A percentile compares a stretch with the other conserved stretches of the same genome.
phyloP scores from a whole-genome alignment of 2,797 vertebrate genomes.

The Gephyroberyx darwinii region DNA sequence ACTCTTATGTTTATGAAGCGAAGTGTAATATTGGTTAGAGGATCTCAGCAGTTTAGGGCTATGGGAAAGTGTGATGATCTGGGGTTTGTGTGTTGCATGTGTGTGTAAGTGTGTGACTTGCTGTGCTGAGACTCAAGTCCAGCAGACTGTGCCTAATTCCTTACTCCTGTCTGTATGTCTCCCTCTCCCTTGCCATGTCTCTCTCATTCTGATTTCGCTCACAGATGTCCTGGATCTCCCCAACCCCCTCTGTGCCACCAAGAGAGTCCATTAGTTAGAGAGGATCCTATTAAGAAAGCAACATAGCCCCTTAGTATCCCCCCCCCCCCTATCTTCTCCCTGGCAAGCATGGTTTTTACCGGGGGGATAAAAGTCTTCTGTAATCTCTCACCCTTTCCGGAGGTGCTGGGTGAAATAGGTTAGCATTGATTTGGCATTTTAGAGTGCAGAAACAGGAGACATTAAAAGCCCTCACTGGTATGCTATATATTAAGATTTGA shows the following conservation, averaged over 20 bases:
- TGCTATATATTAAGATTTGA: slow-evolving; percentile 70
- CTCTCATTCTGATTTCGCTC: slow-evolving; percentile 61
- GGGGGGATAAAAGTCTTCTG: slow-evolving; percentile 63
- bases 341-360: slow-evolving; percentile 60
- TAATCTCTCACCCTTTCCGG: slow-evolving; percentile 66
- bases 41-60: too few relatives aligned
- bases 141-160: slow-evolving; percentile 11
- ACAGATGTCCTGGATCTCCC: slow-evolving; percentile 51
- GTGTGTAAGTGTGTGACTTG: slow-evolving; percentile 30
- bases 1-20: neutral
- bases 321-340: slow-evolving; percentile 34
- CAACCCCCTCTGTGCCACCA: slow-evolving; percentile 38
- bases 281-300: slow-evolving; percentile 57
- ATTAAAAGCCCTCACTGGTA: slow-evolving; percentile 76
- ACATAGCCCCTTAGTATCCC: neutral
- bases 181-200: slow-evolving; percentile 27
- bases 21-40: too few relatives aligned
- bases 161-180: slow-evolving; percentile 7
- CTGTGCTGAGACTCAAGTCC: slow-evolving; percentile 32
- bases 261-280: slow-evolving; percentile 64
- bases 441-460: slow-evolving; percentile 72
- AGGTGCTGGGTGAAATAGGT: slow-evolving; percentile 73
- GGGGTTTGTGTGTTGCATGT: neutral
- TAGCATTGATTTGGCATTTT: slow-evolving; percentile 78
- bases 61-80: neutral